Evolutionary conservation across 2,888 invertebrate genomes (phyloP), one percentile per base, ranked within the genome.

Genomic region (Hyposoter dolosus): DNA sequence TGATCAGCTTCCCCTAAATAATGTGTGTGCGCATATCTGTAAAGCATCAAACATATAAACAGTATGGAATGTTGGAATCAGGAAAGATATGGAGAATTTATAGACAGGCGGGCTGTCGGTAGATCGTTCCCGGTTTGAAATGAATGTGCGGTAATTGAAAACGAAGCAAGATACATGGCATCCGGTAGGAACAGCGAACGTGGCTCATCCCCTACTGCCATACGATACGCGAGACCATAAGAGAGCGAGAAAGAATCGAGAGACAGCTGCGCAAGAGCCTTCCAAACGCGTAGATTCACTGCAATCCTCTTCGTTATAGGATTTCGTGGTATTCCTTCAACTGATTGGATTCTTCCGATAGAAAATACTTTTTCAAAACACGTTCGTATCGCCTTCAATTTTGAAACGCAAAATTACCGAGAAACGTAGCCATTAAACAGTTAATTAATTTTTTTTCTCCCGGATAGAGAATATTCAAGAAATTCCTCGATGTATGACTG

Each of bases 91-190:
- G 77, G 80, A 85, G 63, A 82, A 87, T 85, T 85, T 87, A 85
- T 87, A 81, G 85, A 85, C 82, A 74, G 74, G 75, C 76, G 75
- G 72, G 68, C 82, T 85, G 87, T 85, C 85, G 77, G 80, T 81
- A 69, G 53, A 87, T 83, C 63, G 72, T 74, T 77, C 79, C 40
- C 28, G 77, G 80, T 45, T 80, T 43, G 80, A 80, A 85, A 87
- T 85, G 66, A 83, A 87, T 83, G 68, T 80, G 77, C 68, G 81
- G 83, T 85, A 87, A 87, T 87, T 85, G 87, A 87, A 87, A 87
- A 83, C 77, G 83, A 81, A 87, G 75, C 72, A 74, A 83, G 82
- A 85, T 83, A 83, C 80, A 83, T 85, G 12, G 83, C n/a, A 71
- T 83, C 74, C 65, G 83, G 69, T 43, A 65, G 65, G 50, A 66